Base-by-base conservation (phyloP, 2,113 vertebrate species). In the Microtus ochrogaster region DNA sequence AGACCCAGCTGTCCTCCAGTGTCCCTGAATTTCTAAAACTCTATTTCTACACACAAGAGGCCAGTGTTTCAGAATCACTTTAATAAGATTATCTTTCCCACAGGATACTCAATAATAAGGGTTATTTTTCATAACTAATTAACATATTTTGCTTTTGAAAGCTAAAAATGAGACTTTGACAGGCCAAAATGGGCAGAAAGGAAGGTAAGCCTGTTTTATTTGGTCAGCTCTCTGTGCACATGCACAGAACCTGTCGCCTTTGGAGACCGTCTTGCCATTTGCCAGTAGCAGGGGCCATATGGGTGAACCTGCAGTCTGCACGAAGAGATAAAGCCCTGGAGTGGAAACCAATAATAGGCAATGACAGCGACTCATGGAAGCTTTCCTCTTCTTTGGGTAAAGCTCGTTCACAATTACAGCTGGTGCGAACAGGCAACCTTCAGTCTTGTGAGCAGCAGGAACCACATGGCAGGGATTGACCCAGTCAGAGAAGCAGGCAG, bases 61-160 rank as follows among this genome's bases (percentile, higher is more conserved):
- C 36, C 90, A 33, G 39, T 44, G 39, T 79, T 94, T 90, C 91
- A 68, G 76, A 41, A 49, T 79, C 72, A 33, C 73, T 39, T 72
- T 77, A 81, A 70, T 26, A 19, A 78, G 86, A 89, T 92, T 72
- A 41, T 49, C 22, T 73, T 92, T 91, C 47, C 36, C n/a, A 49
- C 7, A 92, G 81, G 79, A 87, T 91, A 93, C 85, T 87, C 65
- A 93, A 63, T 87, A 63, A 82, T 30, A 49, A 81, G 24, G 10
- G 65, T 63, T 52, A 77, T 83, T 88, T 88, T 95, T 94, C 89
- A 74, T 94, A 82, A 73, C 61, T 89, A 83, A 47, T 47, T 73
- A 68, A 30, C 61, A 22, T 68, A n/a, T 87, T 91, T 94, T 81
- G 81, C 83, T 93, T 65, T 49, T 70, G 70, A n/a, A 5, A 70